Percentiles rank a stretch among this genome's conserved stretches.
phyloP scores from a whole-genome alignment of 2,113 vertebrate genomes.

The Mormyrus lacerda region DNA sequence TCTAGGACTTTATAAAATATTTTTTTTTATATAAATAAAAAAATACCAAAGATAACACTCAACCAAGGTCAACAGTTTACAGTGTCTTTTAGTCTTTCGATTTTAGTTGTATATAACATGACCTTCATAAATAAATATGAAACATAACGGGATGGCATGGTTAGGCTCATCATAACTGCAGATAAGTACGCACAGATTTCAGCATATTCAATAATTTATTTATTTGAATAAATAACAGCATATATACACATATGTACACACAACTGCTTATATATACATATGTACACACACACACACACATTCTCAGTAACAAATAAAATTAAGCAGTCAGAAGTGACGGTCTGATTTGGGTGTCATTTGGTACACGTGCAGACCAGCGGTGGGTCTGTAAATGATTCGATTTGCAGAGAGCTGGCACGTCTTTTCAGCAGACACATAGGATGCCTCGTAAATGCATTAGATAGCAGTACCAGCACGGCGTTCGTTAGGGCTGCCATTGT shows the following conservation, averaged over 20 bases:
- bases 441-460: too few species aligned
- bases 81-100: background rate
- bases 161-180: background rate
- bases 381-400: too few species aligned
- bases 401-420: too few species aligned
- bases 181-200: background rate
- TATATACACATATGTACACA: background rate
- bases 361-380: too few species aligned
- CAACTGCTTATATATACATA: too few species aligned
- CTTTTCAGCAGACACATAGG: too few species aligned
- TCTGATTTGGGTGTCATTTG: too few species aligned
- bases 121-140: background rate
- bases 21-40: background rate
- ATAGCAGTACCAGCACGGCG: too few species aligned
- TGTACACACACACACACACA: too few species aligned
- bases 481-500: too few species aligned
- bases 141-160: background rate
- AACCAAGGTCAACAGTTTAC: background rate
- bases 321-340: too few species aligned
- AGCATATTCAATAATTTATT: background rate
- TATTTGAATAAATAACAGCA: background rate
- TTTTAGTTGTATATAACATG: background rate
- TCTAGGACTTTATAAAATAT: background rate
- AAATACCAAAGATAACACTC: background rate
- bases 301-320: too few species aligned